A percentile compares a stretch with the other conserved stretches of the same genome.
Conservation (phyloP, 2,888 invertebrate genomes). For the Villa cingulata region DNA sequence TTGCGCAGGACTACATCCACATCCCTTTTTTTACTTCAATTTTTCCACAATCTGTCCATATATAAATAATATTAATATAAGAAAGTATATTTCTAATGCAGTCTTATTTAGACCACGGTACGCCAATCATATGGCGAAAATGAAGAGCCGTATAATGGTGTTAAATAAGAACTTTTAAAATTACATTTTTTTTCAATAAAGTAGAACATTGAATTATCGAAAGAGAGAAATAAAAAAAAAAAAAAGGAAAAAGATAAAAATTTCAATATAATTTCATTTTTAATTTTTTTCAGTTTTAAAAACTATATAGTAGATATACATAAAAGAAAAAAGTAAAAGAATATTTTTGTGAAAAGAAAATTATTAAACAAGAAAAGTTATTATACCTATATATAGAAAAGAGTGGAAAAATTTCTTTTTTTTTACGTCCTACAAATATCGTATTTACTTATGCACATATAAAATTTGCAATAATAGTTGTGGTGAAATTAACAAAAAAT, state of each 20-base stretch:
- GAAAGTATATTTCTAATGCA: not conserved
- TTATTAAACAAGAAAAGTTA: no score
- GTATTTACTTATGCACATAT: no score
- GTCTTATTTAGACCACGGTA: conserved; percentile 5
- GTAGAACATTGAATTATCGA: conserved; percentile 1
- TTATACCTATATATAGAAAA: no score
- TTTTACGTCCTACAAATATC: no score
- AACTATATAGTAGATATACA: no score
- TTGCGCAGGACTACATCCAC: not conserved
- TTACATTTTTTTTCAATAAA: not conserved
- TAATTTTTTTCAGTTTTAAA: no score
- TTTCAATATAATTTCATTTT: not conserved
- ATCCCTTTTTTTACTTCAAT: not conserved
- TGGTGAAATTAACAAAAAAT: conserved; percentile 15
- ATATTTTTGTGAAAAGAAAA: no score
- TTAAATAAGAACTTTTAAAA: not conserved
- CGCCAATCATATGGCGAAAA: not conserved
- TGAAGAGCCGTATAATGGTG: not conserved
- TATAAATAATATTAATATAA: not conserved
- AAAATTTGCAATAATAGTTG: no score
- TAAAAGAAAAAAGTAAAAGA: no score
- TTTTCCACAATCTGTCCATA: not conserved
- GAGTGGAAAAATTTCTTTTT: no score
- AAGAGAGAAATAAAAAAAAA: not conserved
- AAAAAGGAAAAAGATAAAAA: not conserved